Evolutionary conservation across 2,113 vertebrate genomes (phyloP).

Genomic region (Nothoprocta pentlandii): DNA sequence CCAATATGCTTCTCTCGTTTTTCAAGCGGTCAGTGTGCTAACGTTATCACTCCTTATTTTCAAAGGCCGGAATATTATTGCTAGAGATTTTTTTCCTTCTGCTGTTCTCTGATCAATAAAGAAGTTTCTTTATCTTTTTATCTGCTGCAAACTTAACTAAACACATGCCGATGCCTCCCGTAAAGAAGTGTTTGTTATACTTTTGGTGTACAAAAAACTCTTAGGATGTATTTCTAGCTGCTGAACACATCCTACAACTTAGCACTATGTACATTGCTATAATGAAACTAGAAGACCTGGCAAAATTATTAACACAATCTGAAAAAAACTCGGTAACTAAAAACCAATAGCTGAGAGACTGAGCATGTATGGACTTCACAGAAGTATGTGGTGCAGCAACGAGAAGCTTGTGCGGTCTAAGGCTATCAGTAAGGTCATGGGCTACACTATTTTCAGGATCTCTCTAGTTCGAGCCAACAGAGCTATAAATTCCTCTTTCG

Average conservation of each 20-base stretch:
- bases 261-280: not conserved
- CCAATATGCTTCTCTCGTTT: not conserved
- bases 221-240: rapidly evolving
- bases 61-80: not conserved
- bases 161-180: not conserved
- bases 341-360: not conserved
- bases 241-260: not conserved
- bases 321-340: not conserved
- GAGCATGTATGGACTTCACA: not conserved
- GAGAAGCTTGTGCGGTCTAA: not conserved
- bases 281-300: not conserved
- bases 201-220: not conserved
- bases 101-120: not conserved
- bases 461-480: not conserved
- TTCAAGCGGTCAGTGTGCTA: not conserved
- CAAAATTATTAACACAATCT: not conserved
- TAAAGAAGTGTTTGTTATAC: not conserved
- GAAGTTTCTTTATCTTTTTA: not conserved
- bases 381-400: not conserved
- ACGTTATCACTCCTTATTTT: not conserved
- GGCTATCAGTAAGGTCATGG: not conserved
- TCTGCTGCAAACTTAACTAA: not conserved
- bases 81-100: too few relatives aligned
- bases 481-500: not conserved
- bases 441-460: not conserved